Percentiles rank a stretch among this genome's conserved stretches.
phyloP scores from a whole-genome alignment of 2,888 invertebrate species.

The Salticus scenicus region DNA sequence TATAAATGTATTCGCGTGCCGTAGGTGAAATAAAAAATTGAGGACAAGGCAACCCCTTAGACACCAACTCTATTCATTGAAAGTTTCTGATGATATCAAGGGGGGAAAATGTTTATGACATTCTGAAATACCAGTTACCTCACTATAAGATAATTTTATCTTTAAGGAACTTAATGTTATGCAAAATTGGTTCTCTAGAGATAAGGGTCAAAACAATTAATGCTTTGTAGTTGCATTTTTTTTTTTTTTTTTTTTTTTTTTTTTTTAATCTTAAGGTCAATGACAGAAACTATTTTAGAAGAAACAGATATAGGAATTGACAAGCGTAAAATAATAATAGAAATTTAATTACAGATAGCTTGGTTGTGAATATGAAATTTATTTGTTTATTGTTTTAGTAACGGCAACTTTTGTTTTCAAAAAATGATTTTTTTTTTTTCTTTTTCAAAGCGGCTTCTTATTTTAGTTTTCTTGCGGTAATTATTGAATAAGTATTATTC shows the following conservation, averaged over 20 bases:
- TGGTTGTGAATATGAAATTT: too few relatives aligned
- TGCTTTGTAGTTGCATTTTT: neutral
- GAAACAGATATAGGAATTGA: too few relatives aligned
- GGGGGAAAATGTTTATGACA: neutral
- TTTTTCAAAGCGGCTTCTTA: too few relatives aligned
- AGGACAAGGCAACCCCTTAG: conserved; percentile 27
- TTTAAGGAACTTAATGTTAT: neutral
- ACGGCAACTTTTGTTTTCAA: too few relatives aligned
- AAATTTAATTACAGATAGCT: too few relatives aligned
- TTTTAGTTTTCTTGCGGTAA: too few relatives aligned
- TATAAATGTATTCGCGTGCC: conserved; percentile 53
- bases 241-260: neutral
- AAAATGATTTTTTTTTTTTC: too few relatives aligned
- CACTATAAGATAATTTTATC: neutral
- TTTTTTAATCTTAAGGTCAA: too few relatives aligned
- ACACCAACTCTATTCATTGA: neutral
- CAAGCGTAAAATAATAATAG: too few relatives aligned
- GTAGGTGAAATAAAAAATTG: conserved; percentile 17
- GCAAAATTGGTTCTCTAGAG: neutral
- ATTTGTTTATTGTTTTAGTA: too few relatives aligned
- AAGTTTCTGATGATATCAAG: neutral
- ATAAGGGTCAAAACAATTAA: neutral
- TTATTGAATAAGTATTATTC: too few relatives aligned
- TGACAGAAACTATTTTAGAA: neutral
- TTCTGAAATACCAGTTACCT: neutral